Base-by-base conservation (phyloP, 1,140 invertebrate species). In the Cyclina sinensis region DNA sequence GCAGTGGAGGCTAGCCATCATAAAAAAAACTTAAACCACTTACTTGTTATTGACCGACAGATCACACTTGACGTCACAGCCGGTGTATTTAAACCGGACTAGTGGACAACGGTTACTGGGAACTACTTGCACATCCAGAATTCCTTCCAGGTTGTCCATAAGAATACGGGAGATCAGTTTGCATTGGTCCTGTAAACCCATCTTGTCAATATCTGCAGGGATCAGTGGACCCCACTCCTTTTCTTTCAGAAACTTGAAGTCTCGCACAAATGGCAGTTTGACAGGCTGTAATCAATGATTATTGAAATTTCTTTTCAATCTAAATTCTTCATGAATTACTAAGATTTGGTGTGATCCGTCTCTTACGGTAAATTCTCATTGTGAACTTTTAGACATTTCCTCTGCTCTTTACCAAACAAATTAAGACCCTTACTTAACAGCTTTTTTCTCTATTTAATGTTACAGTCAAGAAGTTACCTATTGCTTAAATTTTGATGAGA, bases 1-100 rank as follows among this genome's bases (percentile, higher is more conserved):
- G n/a, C n/a, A n/a, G 12, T 54, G 12, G 51, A 14, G 51, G 37
- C 1, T 30, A 30, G 16, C 3, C 2, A 21, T 30, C 30, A 70
- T 35, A 24, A n/a, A n/a, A n/a, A n/a, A n/a, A 35, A 76, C 32
- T 18, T 74, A 32, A 24, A 51, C 1, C 27, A 86, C 85, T 89
- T 88, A 94, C 94, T 92, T 94, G 92, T 95, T 95, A 80, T 94
- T 94, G 30, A 95, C 79, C 16, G 93, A 94, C 9, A 95, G 87
- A 57, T 95, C 94, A 92, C 94, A 94, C 86, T 93, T 94, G 62
- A 94, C 91, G 51, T 91, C 91, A 14, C 91, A 88, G 12, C 86
- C 80, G 12, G 88, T 54, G 81, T 95, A 93, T 21, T 89, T 88
- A 85, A 95, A 95, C 1, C 92, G 85, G 2, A 94, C 86, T 21